Conservation (phyloP, 2,888 invertebrate genomes). For the Dicyrtomina minuta region DNA sequence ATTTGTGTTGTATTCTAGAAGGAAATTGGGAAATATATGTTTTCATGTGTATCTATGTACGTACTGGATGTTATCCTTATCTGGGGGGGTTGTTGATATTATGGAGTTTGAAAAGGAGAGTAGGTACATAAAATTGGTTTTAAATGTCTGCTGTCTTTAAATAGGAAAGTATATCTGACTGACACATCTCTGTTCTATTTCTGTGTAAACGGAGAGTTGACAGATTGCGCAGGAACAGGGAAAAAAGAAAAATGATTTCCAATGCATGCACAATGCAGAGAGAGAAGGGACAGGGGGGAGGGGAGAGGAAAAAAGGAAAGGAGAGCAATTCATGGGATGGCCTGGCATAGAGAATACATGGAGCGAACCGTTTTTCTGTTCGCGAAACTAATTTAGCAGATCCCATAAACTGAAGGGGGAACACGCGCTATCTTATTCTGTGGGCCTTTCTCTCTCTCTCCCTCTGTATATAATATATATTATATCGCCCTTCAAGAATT, state of each 20-base stretch:
- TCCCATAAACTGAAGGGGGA: constrained; percentile 26
- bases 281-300: not conserved
- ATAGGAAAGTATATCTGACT: not conserved
- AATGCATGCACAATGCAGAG: constrained; percentile 22
- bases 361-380: constrained; percentile 14
- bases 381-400: constrained; percentile 28
- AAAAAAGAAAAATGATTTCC: constrained; percentile 19
- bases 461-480: not conserved
- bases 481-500: too few relatives aligned
- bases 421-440: not conserved
- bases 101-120: too few relatives aligned
- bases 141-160: not conserved
- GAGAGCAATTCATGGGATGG: too few relatives aligned
- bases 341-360: too few relatives aligned
- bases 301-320: not conserved
- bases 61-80: not conserved
- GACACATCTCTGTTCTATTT: not conserved
- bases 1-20: not conserved
- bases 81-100: not conserved
- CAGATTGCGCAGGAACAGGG: constrained; percentile 16
- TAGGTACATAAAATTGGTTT: not conserved
- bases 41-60: not conserved
- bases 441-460: too few relatives aligned
- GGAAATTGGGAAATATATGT: too few relatives aligned
- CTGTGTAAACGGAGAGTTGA: constrained; percentile 1